Evolutionary conservation across 2,113 vertebrate genomes (phyloP).

Genomic region (Ceyx melanurus): DNA sequence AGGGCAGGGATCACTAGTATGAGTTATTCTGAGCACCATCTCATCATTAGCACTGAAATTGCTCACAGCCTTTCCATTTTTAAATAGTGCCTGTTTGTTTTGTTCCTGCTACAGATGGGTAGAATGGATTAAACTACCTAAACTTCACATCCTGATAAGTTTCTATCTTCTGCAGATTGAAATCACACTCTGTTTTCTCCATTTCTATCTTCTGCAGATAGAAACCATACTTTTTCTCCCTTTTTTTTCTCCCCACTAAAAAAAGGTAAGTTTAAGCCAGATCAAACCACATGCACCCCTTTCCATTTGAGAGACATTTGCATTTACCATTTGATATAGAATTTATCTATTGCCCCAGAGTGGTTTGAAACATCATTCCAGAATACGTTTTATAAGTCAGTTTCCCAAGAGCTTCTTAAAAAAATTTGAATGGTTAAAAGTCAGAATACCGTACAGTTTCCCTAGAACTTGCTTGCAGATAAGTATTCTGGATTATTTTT

Average conservation of each 20-base stretch:
- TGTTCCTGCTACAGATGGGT: background rate
- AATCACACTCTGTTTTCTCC: background rate
- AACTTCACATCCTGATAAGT: background rate
- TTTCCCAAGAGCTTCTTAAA: background rate
- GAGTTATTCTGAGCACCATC: background rate
- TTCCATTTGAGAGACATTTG: background rate
- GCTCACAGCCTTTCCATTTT: background rate
- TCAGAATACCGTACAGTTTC: background rate
- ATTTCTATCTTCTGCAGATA: background rate
- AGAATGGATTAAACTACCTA: background rate
- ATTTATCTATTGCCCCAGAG: background rate
- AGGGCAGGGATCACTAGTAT: background rate
- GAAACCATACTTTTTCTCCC: background rate
- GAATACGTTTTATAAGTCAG: background rate
- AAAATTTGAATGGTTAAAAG: background rate
- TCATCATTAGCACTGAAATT: background rate
- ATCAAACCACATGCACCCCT: background rate
- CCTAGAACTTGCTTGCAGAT: background rate
- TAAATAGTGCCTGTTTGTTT: background rate
- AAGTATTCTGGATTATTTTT: background rate
- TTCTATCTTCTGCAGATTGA: background rate
- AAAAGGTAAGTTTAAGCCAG: background rate
- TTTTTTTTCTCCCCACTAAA: background rate
- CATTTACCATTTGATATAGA: rapidly evolving
- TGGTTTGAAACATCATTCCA: background rate